These are phyloP conservation scores for Teleopsis dalmanni DNA, from an alignment of 1,140 invertebrate species.

Conservation along the genomic window DNA sequence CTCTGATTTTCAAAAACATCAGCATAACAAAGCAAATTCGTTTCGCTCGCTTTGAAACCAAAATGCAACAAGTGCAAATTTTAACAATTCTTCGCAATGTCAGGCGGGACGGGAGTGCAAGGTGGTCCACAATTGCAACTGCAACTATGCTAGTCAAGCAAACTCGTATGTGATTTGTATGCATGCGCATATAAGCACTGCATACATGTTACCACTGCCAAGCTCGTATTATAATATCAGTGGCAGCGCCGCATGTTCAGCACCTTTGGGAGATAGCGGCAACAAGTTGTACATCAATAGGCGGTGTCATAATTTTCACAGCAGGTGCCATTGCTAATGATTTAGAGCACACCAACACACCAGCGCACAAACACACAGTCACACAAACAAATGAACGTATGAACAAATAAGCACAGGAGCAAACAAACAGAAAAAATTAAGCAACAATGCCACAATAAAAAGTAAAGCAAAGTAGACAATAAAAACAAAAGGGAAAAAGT, in stretches of 20 bases:
- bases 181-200: background rate
- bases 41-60: too few relatives aligned
- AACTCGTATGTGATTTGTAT: too few relatives aligned
- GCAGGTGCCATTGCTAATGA: constrained; percentile 41
- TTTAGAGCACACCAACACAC: constrained; percentile 17
- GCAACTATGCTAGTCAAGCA: too few relatives aligned
- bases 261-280: constrained; percentile 21
- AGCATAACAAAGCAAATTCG: too few relatives aligned
- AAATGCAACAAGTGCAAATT: too few relatives aligned
- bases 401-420: background rate
- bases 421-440: background rate
- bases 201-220: too few relatives aligned
- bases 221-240: constrained; percentile 24
- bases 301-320: constrained; percentile 45
- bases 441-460: constrained; percentile 5
- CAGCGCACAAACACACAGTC: background rate
- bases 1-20: too few relatives aligned
- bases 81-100: too few relatives aligned
- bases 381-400: constrained; percentile 1
- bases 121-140: too few relatives aligned
- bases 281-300: constrained; percentile 39
- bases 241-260: constrained; percentile 7
- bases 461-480: constrained; percentile 9
- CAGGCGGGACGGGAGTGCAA: too few relatives aligned
- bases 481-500: background rate